Conservation (phyloP, 1,140 invertebrate genomes). For the Sycophaga agraensis region DNA sequence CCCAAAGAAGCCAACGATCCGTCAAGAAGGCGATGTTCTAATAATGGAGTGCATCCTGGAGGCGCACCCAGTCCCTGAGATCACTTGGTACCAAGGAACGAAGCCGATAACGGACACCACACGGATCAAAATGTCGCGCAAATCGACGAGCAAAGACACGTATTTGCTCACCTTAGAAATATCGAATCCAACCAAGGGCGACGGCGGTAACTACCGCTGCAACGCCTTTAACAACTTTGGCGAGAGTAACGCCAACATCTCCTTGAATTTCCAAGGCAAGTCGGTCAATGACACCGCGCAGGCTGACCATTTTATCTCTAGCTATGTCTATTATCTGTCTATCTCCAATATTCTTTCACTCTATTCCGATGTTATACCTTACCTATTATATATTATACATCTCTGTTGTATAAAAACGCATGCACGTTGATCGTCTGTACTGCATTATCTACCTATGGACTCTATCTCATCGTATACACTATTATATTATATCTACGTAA, state of each 20-base stretch:
- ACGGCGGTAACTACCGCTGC: conserved; percentile 97
- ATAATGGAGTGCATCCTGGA: conserved; percentile 96
- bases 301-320: no score
- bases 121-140: conserved; percentile 84
- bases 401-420: conserved; percentile 1
- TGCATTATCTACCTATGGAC: not conserved
- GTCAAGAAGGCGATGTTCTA: conserved; percentile 89
- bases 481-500: no score
- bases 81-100: conserved; percentile 91
- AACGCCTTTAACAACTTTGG: conserved; percentile 98
- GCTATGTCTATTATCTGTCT: no score
- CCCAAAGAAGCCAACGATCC: conserved; percentile 95
- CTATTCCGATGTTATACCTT: no score
- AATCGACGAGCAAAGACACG: conserved; percentile 82
- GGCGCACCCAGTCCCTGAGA: conserved; percentile 91
- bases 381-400: no score
- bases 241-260: conserved; percentile 99
- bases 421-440: not conserved
- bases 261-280: conserved; percentile 98
- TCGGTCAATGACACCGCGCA: conserved; percentile 33
- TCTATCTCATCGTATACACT: not conserved
- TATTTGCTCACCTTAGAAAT: conserved; percentile 91
- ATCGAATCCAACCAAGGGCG: conserved; percentile 88
- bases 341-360: no score
- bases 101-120: conserved; percentile 77